A percentile compares a stretch with the other conserved stretches of the same genome.
phyloP scores from a whole-genome alignment of 2,797 vertebrate genomes.

The Tragopan temminckii region DNA sequence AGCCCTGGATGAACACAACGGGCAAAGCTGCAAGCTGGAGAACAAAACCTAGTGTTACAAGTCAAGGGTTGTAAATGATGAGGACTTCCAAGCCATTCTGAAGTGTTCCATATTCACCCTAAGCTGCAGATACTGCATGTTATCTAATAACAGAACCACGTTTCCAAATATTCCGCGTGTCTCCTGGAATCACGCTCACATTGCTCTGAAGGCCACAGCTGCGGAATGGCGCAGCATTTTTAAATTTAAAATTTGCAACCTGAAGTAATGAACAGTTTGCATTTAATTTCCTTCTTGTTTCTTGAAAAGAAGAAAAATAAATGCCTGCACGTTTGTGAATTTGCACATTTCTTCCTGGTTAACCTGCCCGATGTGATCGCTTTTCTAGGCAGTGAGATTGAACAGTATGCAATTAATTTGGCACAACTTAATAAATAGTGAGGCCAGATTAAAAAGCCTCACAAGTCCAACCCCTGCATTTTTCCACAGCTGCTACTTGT shows the following conservation, averaged over 20 bases:
- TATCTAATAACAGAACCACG: neutral
- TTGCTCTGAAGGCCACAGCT: slow-evolving; percentile 23
- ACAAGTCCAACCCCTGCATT: neutral
- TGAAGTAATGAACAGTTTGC: slow-evolving; percentile 24
- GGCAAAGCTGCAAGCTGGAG: neutral
- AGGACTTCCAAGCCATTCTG: neutral
- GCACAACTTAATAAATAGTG: neutral
- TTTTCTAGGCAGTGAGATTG: neutral
- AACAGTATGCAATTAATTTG: neutral
- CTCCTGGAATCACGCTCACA: neutral
- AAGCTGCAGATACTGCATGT: neutral
- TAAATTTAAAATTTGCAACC: slow-evolving; percentile 18
- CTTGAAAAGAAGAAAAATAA: slow-evolving; percentile 35
- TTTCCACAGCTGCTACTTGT: slow-evolving; percentile 34
- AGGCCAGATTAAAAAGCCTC: neutral
- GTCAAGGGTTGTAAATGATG: neutral
- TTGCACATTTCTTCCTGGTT: slow-evolving; percentile 35
- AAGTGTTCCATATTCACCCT: slow-evolving; percentile 33
- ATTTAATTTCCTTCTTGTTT: slow-evolving; percentile 22
- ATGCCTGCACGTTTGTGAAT: neutral
- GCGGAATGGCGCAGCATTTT: neutral
- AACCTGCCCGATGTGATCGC: slow-evolving; percentile 19
- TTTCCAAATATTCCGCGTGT: neutral
- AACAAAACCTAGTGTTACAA: neutral
- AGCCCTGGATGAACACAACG: neutral